These are phyloP conservation scores for Apistogramma diplotaenia DNA, from an alignment of 2,113 vertebrate species.

Conservation along the genomic window DNA sequence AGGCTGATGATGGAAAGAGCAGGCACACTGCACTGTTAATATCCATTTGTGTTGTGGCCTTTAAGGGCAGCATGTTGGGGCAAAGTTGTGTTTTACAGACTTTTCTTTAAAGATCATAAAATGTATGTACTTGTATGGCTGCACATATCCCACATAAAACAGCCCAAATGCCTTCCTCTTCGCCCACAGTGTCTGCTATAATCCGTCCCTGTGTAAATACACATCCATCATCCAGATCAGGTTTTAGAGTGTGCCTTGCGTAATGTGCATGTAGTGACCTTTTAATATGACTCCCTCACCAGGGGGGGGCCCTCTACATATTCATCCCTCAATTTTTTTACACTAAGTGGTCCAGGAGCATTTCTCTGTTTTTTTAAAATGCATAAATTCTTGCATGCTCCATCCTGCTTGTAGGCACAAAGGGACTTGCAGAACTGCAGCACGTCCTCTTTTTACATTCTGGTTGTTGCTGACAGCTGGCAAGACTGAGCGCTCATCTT, in stretches of 20 bases:
- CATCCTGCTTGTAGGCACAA: not conserved
- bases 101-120: not conserved
- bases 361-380: not conserved
- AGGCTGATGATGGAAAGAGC: fast-evolving
- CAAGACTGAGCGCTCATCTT: not conserved
- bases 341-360: not conserved
- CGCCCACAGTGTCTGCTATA: not conserved
- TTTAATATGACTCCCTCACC: not conserved
- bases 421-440: not conserved
- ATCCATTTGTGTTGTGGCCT: not conserved
- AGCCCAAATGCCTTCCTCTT: not conserved
- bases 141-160: not conserved
- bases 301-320: not conserved
- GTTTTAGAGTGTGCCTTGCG: not conserved
- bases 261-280: not conserved
- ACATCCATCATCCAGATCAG: not conserved
- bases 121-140: not conserved
- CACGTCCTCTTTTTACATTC: not conserved
- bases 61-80: too few relatives aligned
- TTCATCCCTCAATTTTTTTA: not conserved
- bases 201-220: not conserved
- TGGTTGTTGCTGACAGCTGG: conserved; percentile 5
- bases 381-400: not conserved
- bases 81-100: not conserved
- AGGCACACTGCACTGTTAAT: not conserved